Evolutionary conservation across 2,888 invertebrate species (phyloP).

Genomic region (Plusia festucae): DNA sequence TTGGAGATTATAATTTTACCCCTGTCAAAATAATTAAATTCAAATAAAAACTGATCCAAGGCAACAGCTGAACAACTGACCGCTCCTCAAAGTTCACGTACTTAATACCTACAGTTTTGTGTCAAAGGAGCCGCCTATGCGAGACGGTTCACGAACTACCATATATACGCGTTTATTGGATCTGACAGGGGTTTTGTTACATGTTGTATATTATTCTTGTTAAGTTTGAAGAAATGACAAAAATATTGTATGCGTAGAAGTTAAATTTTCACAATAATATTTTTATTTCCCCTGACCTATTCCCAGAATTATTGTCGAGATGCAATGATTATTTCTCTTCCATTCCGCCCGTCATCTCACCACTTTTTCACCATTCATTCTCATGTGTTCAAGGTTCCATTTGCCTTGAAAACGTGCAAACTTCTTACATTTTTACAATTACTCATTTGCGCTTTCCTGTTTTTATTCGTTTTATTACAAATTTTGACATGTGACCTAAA

Average conservation of each 20-base stretch:
- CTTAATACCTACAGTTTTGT: no score
- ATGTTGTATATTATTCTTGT: no score
- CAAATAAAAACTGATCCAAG: no score
- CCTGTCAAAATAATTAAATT: no score
- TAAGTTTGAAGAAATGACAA: no score
- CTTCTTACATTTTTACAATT: constrained; percentile 22
- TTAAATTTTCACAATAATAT: neutral
- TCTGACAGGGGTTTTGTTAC: no score
- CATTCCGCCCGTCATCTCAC: neutral
- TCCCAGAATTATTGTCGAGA: neutral
- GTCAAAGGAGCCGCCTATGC: no score
- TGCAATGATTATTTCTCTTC: neutral
- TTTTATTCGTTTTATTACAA: constrained; percentile 38
- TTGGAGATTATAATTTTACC: no score
- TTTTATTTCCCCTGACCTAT: neutral
- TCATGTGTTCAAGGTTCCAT: neutral
- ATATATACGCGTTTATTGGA: no score
- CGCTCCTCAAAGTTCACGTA: no score
- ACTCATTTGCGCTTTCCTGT: constrained; percentile 50
- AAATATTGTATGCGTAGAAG: neutral
- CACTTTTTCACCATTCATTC: neutral
- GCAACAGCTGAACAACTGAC: no score
- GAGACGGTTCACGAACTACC: no score
- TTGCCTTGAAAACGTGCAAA: constrained; percentile 45
- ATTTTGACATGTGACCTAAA: constrained; percentile 47